These are phyloP conservation scores for Parazoanthus darwini DNA, from an alignment of 92 coral and sea anemone genomes.

Conservation along the genomic window DNA sequence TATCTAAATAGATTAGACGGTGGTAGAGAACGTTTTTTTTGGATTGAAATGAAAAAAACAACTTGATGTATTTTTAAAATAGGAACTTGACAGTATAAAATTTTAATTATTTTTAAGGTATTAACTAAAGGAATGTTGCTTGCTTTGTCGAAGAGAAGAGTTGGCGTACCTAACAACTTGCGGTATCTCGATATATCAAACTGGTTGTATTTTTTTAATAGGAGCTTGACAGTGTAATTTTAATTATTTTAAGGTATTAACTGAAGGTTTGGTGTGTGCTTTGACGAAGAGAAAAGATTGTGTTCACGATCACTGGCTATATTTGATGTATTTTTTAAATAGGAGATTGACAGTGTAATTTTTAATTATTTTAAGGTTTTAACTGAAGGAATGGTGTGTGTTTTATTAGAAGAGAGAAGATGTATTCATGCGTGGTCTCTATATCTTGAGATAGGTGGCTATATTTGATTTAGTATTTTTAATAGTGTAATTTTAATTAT, in stretches of 20 bases:
- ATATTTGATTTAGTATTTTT: slow-evolving; percentile 9
- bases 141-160: too few relatives aligned
- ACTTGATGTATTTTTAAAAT: slow-evolving; percentile 10
- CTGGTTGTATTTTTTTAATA: slow-evolving; percentile 7
- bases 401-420: neutral
- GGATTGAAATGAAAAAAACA: neutral
- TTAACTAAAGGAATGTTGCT: neutral
- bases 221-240: slow-evolving; percentile 10
- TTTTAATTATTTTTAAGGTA: slow-evolving; percentile 6
- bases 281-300: slow-evolving; percentile 7
- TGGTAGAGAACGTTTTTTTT: neutral
- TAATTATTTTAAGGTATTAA: neutral
- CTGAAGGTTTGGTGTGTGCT: neutral
- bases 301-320: neutral
- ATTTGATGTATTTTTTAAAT: neutral
- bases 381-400: neutral
- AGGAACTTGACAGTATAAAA: slow-evolving; percentile 12
- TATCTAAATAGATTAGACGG: neutral
- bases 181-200: slow-evolving; percentile 13
- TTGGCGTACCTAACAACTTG: neutral
- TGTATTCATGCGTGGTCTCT: neutral
- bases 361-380: neutral
- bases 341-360: neutral
- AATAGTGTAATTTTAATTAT: slow-evolving; percentile 6
- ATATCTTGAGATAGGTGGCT: neutral